phyloP scores from a whole-genome alignment of 1,140 invertebrate genomes.

The Aleiodes sp. region DNA sequence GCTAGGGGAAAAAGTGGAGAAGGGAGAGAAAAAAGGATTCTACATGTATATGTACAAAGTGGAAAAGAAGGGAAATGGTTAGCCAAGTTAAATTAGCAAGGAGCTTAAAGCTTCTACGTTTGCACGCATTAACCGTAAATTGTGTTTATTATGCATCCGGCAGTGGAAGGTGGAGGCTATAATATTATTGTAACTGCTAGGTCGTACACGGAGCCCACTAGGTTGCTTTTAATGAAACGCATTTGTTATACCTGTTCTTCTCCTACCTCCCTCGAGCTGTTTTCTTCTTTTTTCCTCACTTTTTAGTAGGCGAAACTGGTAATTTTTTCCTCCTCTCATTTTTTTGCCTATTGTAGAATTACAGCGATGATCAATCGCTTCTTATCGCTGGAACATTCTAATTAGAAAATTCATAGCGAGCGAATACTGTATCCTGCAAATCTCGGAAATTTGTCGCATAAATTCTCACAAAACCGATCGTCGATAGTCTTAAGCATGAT shows the following conservation, averaged over 20 bases:
- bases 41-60: not conserved
- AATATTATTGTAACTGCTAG: slow-evolving; percentile 36
- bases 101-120: slow-evolving; percentile 28
- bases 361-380: too few relatives aligned
- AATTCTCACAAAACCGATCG: too few relatives aligned
- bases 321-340: not conserved
- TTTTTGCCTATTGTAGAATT: too few relatives aligned
- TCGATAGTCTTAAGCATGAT: too few relatives aligned
- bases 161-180: slow-evolving; percentile 26
- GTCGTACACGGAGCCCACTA: slow-evolving; percentile 24
- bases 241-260: slow-evolving; percentile 30
- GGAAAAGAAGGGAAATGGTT: not conserved
- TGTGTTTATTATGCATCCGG: slow-evolving; percentile 38
- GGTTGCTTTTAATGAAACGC: slow-evolving; percentile 39
- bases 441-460: too few relatives aligned
- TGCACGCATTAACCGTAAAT: slow-evolving; percentile 33
- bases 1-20: not conserved
- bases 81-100: slow-evolving; percentile 28
- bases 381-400: too few relatives aligned
- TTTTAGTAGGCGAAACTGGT: too few relatives aligned
- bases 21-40: not conserved
- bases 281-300: not conserved
- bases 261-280: not conserved
- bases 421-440: too few relatives aligned
- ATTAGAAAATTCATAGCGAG: too few relatives aligned